A percentile compares a stretch with the other conserved stretches of the same genome.
These are phyloP conservation scores for Calliopsis andreniformis DNA, from an alignment of 1,140 invertebrate genomes.

Conservation along the genomic window DNA sequence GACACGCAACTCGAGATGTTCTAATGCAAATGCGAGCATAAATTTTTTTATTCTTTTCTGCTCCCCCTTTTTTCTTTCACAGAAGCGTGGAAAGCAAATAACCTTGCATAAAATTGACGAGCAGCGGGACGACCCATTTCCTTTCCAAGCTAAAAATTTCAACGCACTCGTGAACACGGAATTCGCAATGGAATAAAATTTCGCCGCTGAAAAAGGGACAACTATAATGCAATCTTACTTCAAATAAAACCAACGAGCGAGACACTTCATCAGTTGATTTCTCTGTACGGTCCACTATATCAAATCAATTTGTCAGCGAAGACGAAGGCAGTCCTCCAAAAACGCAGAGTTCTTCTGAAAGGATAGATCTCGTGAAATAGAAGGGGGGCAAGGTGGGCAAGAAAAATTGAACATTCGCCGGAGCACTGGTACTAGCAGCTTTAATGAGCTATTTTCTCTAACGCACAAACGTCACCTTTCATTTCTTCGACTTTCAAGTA, in stretches of 20 bases:
- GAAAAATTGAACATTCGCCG: not conserved
- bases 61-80: not conserved
- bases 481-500: conserved; percentile 7
- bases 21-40: not conserved
- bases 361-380: too few species aligned
- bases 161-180: conserved; percentile 13
- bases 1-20: not conserved
- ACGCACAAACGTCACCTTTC: conserved; percentile 33
- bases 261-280: not conserved
- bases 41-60: conserved; percentile 15
- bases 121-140: conserved; percentile 33
- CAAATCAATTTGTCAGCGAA: not conserved
- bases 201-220: not conserved
- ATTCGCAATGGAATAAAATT: conserved; percentile 16
- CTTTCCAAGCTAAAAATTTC: conserved; percentile 34
- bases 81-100: conserved; percentile 5
- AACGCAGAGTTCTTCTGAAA: too few species aligned
- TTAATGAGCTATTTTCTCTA: conserved; percentile 56
- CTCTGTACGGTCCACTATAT: not conserved
- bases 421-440: too few species aligned
- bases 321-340: too few species aligned
- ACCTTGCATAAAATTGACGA: conserved; percentile 38
- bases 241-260: not conserved
- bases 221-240: not conserved
- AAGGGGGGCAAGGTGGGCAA: not conserved